phyloP scores from a whole-genome alignment of 2,888 invertebrate genomes.

The Heliconius erato region DNA sequence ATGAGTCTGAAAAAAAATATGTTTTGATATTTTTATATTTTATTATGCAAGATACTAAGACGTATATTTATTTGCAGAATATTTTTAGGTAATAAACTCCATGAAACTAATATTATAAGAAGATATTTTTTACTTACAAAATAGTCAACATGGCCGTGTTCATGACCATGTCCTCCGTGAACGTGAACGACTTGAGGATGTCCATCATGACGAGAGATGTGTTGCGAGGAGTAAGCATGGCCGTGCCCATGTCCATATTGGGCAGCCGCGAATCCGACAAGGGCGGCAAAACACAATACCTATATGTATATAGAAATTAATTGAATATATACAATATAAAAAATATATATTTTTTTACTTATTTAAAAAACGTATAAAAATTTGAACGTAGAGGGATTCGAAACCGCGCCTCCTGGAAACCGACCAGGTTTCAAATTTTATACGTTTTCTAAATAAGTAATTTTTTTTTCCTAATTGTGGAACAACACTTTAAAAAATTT shows the following conservation, averaged over 20 bases:
- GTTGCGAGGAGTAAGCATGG: constrained; percentile 55
- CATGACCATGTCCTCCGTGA: constrained; percentile 37
- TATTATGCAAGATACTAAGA: no score
- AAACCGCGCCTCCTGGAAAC: no score
- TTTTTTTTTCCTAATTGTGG: no score
- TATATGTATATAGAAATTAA: constrained; percentile 31
- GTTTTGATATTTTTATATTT: neutral
- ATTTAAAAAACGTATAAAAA: no score
- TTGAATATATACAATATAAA: neutral
- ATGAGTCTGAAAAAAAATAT: constrained; percentile 37
- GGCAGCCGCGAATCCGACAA: constrained; percentile 54
- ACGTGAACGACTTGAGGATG: constrained; percentile 48
- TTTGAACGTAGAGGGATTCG: no score
- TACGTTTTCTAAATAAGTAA: no score
- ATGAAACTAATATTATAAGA: neutral
- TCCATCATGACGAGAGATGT: constrained; percentile 57
- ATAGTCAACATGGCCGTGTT: constrained; percentile 43
- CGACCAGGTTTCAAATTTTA: no score
- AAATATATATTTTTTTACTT: neutral
- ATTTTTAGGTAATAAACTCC: neutral
- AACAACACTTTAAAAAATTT: no score
- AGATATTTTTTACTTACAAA: constrained; percentile 26
- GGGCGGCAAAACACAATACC: constrained; percentile 54
- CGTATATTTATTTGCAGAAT: neutral
- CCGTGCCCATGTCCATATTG: constrained; percentile 59